phyloP scores from a whole-genome alignment of 2,113 vertebrate genomes.

The Lasiurus borealis region DNA sequence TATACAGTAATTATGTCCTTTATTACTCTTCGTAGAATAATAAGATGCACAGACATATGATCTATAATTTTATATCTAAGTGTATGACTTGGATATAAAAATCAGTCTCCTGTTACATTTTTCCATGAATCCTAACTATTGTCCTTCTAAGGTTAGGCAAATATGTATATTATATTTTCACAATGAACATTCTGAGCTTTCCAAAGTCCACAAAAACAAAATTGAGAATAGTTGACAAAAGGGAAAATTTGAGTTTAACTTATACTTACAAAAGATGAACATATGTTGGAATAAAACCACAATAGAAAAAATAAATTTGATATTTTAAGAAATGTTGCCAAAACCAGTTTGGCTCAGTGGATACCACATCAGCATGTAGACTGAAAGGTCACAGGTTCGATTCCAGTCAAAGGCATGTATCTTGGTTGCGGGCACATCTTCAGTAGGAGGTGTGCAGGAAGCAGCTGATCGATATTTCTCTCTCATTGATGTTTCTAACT shows the following conservation, averaged over 20 bases:
- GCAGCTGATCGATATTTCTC: too few species aligned
- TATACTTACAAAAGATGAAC: not conserved
- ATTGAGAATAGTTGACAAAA: not conserved
- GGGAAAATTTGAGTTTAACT: not conserved
- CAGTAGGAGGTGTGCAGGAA: too few species aligned
- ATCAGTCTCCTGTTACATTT: not conserved
- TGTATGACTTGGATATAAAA: slow-evolving; percentile 1
- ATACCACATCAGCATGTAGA: too few species aligned
- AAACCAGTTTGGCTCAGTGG: too few species aligned
- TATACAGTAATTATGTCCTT: not conserved
- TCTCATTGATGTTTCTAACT: too few species aligned
- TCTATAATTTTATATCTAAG: not conserved
- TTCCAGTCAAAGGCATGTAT: too few species aligned
- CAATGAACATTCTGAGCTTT: not conserved
- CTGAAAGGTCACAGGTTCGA: too few species aligned
- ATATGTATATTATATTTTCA: not conserved
- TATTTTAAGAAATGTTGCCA: not conserved
- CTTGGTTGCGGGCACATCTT: too few species aligned
- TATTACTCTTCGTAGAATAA: not conserved
- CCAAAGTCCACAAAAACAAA: not conserved
- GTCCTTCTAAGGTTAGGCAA: not conserved
- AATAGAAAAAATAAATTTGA: not conserved
- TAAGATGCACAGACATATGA: not conserved
- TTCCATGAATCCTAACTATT: not conserved
- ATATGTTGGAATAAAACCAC: not conserved